Base-by-base conservation (phyloP, 1,140 invertebrate species). In the Chironomus tepperi region DNA sequence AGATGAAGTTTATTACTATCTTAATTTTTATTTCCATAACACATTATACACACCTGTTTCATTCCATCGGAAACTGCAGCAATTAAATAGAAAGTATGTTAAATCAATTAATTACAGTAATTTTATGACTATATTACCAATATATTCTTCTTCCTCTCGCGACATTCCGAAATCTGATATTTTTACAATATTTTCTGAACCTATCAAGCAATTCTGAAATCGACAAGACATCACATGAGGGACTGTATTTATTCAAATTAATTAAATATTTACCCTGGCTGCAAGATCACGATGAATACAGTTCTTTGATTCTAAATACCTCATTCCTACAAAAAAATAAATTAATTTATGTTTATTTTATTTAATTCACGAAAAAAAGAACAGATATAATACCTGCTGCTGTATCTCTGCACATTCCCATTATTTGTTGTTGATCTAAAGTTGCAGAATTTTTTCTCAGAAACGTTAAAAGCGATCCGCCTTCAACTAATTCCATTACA, bases 121-220 rank as follows among this genome's bases (percentile, higher is more conserved):
- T 19, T 73, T 47, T 12, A 18, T 9, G 9, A 15, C 3, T 19
- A 21, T 47, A 21, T 42, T 76, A 82, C 81, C 81, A 76, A 94
- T 96, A 79, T 98, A 98, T 82, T 98, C 96, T 82, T 98, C 93
- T 82, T 98, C 96, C 84, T 99, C 96, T 47, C 96, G 85, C 0
- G 96, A 98, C 96, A 99, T 98, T 76, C 97, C 96, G 86, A 98
- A 98, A 83, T 98, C 96, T 0, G 95, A 97, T 80, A 98, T 98
- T 86, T 98, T 98, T 0, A 98, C 95, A 77, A 90, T 90, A 78
- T 93, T 92, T 74, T 93, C 90, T 77, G 91, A 86, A 75, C 89
- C 89, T 47, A 10, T 47, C 43, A 47, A 47, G 7, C 43, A 47
- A 74, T 76, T 73, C 19, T 21, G 73, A 75, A 76, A 21, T 75